Conservation (phyloP, 2,797 vertebrate genomes). For the Antennarius maculatus region DNA sequence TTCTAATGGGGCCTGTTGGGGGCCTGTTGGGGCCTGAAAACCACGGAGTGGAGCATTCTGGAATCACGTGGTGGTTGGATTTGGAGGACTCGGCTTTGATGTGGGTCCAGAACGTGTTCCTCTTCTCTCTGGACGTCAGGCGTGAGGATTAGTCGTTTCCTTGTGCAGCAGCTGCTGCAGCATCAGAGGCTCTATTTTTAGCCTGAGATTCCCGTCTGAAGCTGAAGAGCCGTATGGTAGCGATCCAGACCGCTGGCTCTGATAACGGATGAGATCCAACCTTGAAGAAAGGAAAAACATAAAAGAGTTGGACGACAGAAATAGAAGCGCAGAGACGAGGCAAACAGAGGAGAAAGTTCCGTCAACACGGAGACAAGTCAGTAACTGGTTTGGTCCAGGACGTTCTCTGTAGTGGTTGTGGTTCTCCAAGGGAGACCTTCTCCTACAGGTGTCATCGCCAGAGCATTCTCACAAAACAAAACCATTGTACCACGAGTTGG, state of each 20-base stretch:
- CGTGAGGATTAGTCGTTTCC: conserved; percentile 76
- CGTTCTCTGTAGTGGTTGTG: too few relatives aligned
- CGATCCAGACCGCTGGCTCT: conserved; percentile 36
- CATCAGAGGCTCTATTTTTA: conserved; percentile 71
- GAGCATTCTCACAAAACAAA: too few relatives aligned
- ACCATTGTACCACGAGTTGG: too few relatives aligned
- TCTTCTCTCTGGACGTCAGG: conserved; percentile 68
- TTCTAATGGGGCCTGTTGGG: too few relatives aligned
- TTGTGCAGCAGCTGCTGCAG: conserved; percentile 49
- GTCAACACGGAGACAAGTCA: too few relatives aligned
- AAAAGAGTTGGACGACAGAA: conserved; percentile 21
- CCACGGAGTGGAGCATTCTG: conserved; percentile 69
- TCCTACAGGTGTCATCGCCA: too few relatives aligned
- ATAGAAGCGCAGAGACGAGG: neutral
- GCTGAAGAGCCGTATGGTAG: conserved; percentile 40
- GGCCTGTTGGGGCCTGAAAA: conserved; percentile 55
- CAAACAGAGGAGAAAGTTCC: too few relatives aligned
- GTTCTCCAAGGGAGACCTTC: too few relatives aligned
- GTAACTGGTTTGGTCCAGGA: too few relatives aligned
- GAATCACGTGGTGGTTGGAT: conserved; percentile 66
- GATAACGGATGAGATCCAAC: conserved; percentile 17
- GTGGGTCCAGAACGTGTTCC: conserved; percentile 72
- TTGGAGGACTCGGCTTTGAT: conserved; percentile 65
- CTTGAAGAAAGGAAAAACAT: neutral
- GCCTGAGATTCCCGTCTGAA: conserved; percentile 30